These are phyloP conservation scores for Eupithecia vulgata DNA, from an alignment of 2,888 invertebrate genomes.

Conservation along the genomic window DNA sequence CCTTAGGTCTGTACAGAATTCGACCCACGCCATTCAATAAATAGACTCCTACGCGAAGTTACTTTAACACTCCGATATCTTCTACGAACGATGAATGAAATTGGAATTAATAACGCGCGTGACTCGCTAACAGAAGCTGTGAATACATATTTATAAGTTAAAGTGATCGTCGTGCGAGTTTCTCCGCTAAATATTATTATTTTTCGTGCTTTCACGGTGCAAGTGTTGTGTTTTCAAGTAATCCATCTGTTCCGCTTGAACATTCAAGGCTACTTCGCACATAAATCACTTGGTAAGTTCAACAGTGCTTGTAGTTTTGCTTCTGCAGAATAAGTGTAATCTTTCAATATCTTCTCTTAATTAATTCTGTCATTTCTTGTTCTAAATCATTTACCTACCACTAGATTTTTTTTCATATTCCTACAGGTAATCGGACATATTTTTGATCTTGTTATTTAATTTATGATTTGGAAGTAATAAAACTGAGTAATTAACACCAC, in stretches of 20 bases:
- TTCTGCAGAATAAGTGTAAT: not conserved
- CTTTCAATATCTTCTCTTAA: not conserved
- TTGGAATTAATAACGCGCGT: conserved; percentile 52
- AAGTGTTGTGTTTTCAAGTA: conserved; percentile 22
- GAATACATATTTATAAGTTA: conserved; percentile 44
- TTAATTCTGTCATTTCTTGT: not conserved
- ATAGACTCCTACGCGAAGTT: conserved; percentile 74
- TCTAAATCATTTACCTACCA: not conserved
- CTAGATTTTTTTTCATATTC: not conserved
- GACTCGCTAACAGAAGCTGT: conserved; percentile 42
- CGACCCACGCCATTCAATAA: conserved; percentile 78
- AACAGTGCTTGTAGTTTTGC: not conserved
- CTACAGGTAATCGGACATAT: too few relatives aligned
- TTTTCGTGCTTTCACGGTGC: conserved; percentile 20
- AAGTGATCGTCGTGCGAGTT: conserved; percentile 45
- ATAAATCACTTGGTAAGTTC: conserved; percentile 30
- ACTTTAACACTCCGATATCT: conserved; percentile 59
- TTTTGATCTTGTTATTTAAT: not conserved
- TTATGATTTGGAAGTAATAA: not conserved
- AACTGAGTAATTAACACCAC: not conserved
- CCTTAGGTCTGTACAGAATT: conserved; percentile 72
- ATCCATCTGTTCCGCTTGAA: conserved; percentile 24
- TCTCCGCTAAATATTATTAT: conserved; percentile 8
- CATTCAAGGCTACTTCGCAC: conserved; percentile 20
- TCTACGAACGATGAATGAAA: conserved; percentile 63